A percentile compares a stretch with the other conserved stretches of the same genome.
Conservation (phyloP, 2,888 invertebrate species). For the Abscondita cerata region DNA sequence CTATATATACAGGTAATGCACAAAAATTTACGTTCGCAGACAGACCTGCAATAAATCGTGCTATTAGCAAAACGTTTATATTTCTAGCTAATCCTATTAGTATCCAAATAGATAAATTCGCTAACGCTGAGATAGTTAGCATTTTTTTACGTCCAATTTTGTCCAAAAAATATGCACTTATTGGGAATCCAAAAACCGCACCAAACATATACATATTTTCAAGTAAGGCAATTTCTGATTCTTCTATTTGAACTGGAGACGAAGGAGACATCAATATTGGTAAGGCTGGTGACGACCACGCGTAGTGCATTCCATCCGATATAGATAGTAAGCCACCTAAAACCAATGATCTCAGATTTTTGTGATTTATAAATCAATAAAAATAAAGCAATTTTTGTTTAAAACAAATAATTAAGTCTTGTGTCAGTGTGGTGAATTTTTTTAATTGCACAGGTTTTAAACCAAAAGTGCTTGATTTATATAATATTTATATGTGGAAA, state of each 20-base stretch:
- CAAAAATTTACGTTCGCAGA: constrained; percentile 57
- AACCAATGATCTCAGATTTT: too few species aligned
- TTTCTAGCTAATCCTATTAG: constrained; percentile 66
- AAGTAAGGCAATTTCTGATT: constrained; percentile 44
- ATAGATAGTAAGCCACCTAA: constrained; percentile 52
- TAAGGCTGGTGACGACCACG: constrained; percentile 54
- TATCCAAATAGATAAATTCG: constrained; percentile 69
- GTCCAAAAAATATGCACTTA: not conserved
- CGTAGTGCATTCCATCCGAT: constrained; percentile 57
- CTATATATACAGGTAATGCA: constrained; percentile 64
- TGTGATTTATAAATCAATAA: too few species aligned
- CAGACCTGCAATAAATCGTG: constrained; percentile 65
- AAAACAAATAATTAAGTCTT: too few species aligned
- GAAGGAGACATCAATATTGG: constrained; percentile 48
- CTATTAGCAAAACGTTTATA: constrained; percentile 63
- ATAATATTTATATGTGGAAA: too few species aligned
- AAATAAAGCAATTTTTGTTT: too few species aligned
- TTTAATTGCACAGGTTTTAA: too few species aligned
- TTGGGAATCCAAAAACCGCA: not conserved
- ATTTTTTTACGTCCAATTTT: constrained; percentile 68
- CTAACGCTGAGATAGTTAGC: constrained; percentile 66
- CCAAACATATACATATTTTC: constrained; percentile 51
- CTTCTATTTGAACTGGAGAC: constrained; percentile 46
- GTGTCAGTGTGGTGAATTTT: too few species aligned
- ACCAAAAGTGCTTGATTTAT: too few species aligned